Base-by-base conservation (phyloP, 2,113 vertebrate species). In the Panthera tigris region DNA sequence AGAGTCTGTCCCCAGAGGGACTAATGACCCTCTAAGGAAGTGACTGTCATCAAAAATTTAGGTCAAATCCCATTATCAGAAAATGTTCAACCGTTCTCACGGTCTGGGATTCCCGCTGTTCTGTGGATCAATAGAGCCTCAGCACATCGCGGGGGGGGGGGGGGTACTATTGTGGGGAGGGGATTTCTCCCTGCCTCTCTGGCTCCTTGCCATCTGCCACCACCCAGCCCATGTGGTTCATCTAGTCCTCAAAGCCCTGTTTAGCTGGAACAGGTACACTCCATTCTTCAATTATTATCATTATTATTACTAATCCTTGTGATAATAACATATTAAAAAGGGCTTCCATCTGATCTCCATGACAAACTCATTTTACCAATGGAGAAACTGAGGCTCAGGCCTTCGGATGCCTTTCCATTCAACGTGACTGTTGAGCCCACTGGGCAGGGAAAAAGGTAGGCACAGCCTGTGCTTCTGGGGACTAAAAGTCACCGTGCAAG, bases 1-100 rank as follows among this genome's bases (percentile, higher is more conserved):
- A 94, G 81, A n/a, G 69, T 94, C 89, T 92, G 83, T 88, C 84
- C 90, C 71, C 71, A 68, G 45, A 97, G 81, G 93, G 87, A 95
- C 73, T 27, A 8, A 41, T 94, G 89, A 96, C 94, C 93, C 92
- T 71, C 48, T 79, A 69, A 94, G 63, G 89, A 91, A 69, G 83
- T 89, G 89, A 91, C 74, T 90, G 94, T 96, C 76, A 81, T 97
- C 45, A 55, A 61, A 88, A 84, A 95, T 96, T 39, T 78, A 97
- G 97, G 92, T 92, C 92, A 94, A 36, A 92, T 91, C 91, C 41
- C 63, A 39, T 94, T 84, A 88, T 74, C 4, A 5, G 76, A 98
- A 92, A 84, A 33, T n/a, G 1, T 76, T 76, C 94, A 90, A 16
- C 90, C 95, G n/a, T 57, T 90, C 91, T 78, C 36, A 23, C 36